Conservation (phyloP, 2,797 vertebrate species). For the Enteromius afrohamiltoni region DNA sequence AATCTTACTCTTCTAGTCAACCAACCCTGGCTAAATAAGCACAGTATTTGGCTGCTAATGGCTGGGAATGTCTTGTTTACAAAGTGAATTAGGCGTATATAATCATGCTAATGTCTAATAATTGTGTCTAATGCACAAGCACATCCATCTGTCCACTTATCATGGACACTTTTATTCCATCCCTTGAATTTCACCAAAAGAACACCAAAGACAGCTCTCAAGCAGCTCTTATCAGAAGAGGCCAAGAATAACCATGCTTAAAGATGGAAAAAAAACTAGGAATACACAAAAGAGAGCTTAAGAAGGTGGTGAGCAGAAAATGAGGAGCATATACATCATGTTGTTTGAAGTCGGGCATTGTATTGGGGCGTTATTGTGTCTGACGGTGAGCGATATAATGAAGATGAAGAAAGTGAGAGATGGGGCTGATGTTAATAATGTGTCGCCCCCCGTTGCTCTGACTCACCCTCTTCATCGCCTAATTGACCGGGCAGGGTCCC, state of each 20-base stretch:
- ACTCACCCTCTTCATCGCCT: slow-evolving; percentile 87
- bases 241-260: background rate
- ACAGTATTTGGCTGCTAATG: background rate
- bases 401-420: slow-evolving; percentile 85
- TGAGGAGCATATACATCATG: slow-evolving; percentile 63
- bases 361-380: slow-evolving; percentile 89
- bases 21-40: background rate
- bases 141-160: background rate
- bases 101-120: background rate
- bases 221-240: slow-evolving; percentile 4
- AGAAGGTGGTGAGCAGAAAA: background rate
- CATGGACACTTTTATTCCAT: background rate
- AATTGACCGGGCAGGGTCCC: slow-evolving; percentile 94
- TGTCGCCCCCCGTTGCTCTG: slow-evolving; percentile 81
- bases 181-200: background rate
- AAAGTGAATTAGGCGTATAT: background rate
- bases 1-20: background rate
- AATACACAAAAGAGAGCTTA: background rate
- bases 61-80: background rate
- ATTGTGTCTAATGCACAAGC: background rate
- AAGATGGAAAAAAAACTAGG: background rate
- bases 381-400: slow-evolving; percentile 89
- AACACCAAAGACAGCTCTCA: background rate
- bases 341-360: slow-evolving; percentile 89
- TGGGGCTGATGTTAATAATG: slow-evolving; percentile 80